phyloP scores from a whole-genome alignment of 2,797 vertebrate species.

The Pachyuromys duprasi region DNA sequence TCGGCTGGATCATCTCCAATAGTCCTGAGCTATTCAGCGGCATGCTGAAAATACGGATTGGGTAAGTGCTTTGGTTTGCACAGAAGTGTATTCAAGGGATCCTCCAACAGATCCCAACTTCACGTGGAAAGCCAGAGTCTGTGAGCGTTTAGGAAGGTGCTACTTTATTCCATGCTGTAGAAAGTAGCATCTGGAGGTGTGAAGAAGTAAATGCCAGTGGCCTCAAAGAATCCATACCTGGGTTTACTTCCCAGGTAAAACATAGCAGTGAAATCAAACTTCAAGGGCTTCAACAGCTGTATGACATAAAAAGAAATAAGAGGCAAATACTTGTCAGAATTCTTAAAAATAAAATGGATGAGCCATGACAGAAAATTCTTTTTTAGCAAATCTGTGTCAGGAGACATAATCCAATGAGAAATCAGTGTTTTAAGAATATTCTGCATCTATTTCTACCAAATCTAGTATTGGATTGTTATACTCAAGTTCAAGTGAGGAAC shows the following conservation, averaged over 20 bases:
- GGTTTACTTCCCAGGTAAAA: not conserved
- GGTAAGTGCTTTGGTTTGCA: conserved; percentile 85
- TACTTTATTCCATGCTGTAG: not conserved
- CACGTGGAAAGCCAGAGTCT: not conserved
- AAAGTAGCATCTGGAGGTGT: not conserved
- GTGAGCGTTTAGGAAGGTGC: not conserved
- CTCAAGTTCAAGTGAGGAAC: not conserved
- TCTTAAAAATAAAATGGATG: conserved; percentile 8
- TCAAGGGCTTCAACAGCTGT: conserved; percentile 3
- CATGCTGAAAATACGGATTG: conserved; percentile 98
- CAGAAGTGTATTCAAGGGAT: not conserved
- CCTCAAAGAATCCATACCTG: not conserved
- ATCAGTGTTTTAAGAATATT: conserved; percentile 13
- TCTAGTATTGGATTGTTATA: conserved; percentile 12
- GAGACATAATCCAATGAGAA: not conserved
- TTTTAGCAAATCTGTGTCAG: not conserved
- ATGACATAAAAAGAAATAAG: not conserved
- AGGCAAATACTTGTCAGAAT: not conserved
- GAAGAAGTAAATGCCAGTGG: conserved; percentile 18
- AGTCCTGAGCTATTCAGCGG: conserved; percentile 96
- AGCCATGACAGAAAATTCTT: not conserved
- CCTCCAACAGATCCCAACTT: not conserved
- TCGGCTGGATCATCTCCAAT: conserved; percentile 99
- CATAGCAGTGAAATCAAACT: not conserved
- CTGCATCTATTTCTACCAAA: not conserved